These are phyloP conservation scores for Thumatha senex DNA, from an alignment of 2,888 invertebrate genomes.

Conservation along the genomic window DNA sequence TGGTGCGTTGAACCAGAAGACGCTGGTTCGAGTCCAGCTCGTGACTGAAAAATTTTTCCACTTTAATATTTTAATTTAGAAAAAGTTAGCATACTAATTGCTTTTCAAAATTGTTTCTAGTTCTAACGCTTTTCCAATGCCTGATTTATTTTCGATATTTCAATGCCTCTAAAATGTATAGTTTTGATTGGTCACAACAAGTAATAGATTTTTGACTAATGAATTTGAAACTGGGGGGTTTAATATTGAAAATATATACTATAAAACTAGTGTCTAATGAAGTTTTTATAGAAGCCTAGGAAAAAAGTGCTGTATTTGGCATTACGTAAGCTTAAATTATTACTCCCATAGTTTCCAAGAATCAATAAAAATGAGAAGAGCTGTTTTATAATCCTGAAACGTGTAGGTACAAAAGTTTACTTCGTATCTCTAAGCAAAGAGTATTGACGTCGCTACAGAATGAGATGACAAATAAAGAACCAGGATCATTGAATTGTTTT, in stretches of 20 bases:
- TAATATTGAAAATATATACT: slow-evolving; percentile 44
- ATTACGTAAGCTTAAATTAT: slow-evolving; percentile 67
- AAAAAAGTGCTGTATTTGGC: slow-evolving; percentile 60
- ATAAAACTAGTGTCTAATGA: slow-evolving; percentile 47
- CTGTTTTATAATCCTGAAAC: slow-evolving; percentile 54
- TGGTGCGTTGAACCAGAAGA: no score
- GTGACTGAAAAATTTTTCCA: no score
- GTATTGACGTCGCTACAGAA: slow-evolving; percentile 53
- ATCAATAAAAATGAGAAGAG: slow-evolving; percentile 44
- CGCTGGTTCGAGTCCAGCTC: no score
- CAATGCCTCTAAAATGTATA: slow-evolving; percentile 71
- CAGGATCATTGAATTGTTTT: slow-evolving; percentile 79
- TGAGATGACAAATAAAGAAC: slow-evolving; percentile 55
- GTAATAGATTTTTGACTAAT: slow-evolving; percentile 72
- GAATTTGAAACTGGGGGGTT: slow-evolving; percentile 62
- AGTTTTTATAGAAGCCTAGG: slow-evolving; percentile 46
- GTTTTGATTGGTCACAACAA: slow-evolving; percentile 64
- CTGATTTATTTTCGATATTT: slow-evolving; percentile 84
- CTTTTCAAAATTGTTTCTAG: no score
- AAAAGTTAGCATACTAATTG: no score
- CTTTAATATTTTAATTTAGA: no score
- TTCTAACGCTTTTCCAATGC: slow-evolving; percentile 86
- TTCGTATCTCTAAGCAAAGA: slow-evolving; percentile 58
- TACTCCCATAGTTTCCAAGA: slow-evolving; percentile 59
- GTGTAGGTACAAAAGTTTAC: slow-evolving; percentile 42